These are phyloP conservation scores for Diarsia rubi DNA, from an alignment of 2,888 invertebrate species.

Conservation along the genomic window DNA sequence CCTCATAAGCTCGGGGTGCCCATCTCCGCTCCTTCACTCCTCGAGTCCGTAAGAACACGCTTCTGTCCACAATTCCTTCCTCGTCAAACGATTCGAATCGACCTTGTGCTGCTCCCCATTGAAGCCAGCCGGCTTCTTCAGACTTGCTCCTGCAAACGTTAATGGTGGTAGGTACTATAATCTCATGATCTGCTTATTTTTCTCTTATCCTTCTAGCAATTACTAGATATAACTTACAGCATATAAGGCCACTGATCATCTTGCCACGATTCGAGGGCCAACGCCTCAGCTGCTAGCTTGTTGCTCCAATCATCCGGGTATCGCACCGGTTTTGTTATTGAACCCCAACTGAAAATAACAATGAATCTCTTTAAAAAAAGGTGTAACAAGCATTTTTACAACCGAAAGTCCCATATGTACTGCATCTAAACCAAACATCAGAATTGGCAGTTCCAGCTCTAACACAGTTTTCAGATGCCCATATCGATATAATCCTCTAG, in stretches of 20 bases:
- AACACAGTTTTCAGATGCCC: not conserved
- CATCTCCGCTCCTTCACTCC: slow-evolving; percentile 88
- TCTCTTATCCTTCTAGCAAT: not conserved
- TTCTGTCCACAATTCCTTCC: slow-evolving; percentile 75
- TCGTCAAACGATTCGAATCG: slow-evolving; percentile 86
- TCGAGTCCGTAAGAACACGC: slow-evolving; percentile 87
- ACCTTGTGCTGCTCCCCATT: slow-evolving; percentile 92
- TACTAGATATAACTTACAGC: slow-evolving; percentile 82
- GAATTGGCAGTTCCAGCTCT: not conserved
- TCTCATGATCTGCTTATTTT: not conserved
- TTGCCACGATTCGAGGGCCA: slow-evolving; percentile 91
- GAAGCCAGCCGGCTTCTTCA: slow-evolving; percentile 90
- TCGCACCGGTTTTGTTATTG: slow-evolving; percentile 84
- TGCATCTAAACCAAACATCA: not conserved
- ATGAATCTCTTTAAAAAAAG: not conserved
- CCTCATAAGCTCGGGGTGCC: slow-evolving; percentile 75
- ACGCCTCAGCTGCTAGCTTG: slow-evolving; percentile 88
- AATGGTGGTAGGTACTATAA: not conserved
- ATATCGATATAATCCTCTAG: not conserved
- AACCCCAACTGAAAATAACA: slow-evolving; percentile 89
- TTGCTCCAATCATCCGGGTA: slow-evolving; percentile 91
- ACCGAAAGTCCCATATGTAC: not conserved
- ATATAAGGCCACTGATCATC: slow-evolving; percentile 90
- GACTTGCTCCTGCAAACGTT: slow-evolving; percentile 77
- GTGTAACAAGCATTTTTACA: not conserved